Evolutionary conservation across 2,888 invertebrate species (phyloP), one percentile per base, ranked within the genome.

Genomic region (Hyles lineata): DNA sequence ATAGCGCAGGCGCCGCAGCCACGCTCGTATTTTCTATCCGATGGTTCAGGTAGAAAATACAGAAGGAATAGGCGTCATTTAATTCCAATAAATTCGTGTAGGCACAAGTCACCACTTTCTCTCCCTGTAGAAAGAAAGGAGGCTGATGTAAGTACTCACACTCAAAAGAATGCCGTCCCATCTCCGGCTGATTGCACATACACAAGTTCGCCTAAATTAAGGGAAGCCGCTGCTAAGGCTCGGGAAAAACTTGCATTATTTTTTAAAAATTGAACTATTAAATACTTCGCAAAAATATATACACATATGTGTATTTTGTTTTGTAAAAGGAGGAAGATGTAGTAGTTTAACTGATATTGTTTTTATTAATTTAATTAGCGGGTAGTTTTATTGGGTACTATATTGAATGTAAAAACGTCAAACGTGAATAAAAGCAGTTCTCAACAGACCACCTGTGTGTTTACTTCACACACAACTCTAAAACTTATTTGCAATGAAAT

Each of bases 51-150:
- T 52, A n/a, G 55, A 19, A 52, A 29, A 19, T 70, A 23, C 25
- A 55, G 70, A 43, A 15, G 70, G 55, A 70, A 70, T 55, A 43
- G 70, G 25, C 70, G 70, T 19, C 55, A 70, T 52, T 25, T 70
- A 50, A 70, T 70, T 50, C 15, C 21, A 2, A 7, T 25, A 43
- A 17, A 52, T 55, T 52, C 55, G 7, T 8, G 23, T 59, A 59
- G 59, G 9, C 35, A 35, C 8, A 59, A 59, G 21, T 59, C 59
- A 59, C 59, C 59, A 6, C 59, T 59, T 59, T 59, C 59, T 59
- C n/a, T 59, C 59, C 59, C 59, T 9, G 59, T 21, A 9, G 59
- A 59, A 59, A 59, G 59, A 21, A 59, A 21, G 21, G 59, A 23
- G 59, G 59, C 21, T 59, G 59, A 59, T 59, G n/a, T 21, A 23